Base-by-base conservation (phyloP, 2,113 vertebrate species). In the Myanophis thanlyinensis region DNA sequence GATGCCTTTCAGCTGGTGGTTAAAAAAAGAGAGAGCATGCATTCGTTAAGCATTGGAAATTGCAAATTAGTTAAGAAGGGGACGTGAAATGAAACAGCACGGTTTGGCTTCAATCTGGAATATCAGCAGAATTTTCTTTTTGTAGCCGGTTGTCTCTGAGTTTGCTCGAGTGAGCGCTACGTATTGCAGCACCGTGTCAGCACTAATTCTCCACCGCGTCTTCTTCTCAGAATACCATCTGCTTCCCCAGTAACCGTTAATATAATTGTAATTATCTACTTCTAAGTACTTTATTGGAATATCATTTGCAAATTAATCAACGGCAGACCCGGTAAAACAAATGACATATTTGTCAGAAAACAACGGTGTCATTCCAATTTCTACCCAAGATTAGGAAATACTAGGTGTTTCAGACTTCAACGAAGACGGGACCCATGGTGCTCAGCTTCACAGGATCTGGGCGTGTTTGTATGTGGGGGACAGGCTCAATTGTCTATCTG, bases 201-300 rank as follows among this genome's bases (percentile, higher is more conserved):
- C 98, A 98, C 98, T 99, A 98, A 99, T 98, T 98, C 98, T 99
- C 98, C 98, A 98, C 98, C 98, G 98, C 99, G 99, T 98, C 98
- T 98, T 98, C 98, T 98, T 98, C 97, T 98, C 98, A 97, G 98
- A 99, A 98, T 98, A 98, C 99, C 99, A 99, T 99, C 99, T 99
- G 99, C 98, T 99, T 98, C 98, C 97, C 98, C 97, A 96, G 98
- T 98, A 99, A 99, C 98, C 98, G 98, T 99, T 99, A 99, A 99
- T 99, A 99, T 98, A 99, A 98, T 98, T 98, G 98, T 98, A 99
- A 98, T 99, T 99, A 99, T 98, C 98, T 99, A 98, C 98, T 99
- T 98, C 98, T 98, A 98, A 98, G 98, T 98, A 98, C 98, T 99
- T 99, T 99, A 99, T 98, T 98, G 98, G 98, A 98, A 98, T 98